Evolutionary conservation across 2,888 invertebrate species (phyloP), one percentile per base, ranked within the genome.

Genomic region (Plagodis dolabraria): DNA sequence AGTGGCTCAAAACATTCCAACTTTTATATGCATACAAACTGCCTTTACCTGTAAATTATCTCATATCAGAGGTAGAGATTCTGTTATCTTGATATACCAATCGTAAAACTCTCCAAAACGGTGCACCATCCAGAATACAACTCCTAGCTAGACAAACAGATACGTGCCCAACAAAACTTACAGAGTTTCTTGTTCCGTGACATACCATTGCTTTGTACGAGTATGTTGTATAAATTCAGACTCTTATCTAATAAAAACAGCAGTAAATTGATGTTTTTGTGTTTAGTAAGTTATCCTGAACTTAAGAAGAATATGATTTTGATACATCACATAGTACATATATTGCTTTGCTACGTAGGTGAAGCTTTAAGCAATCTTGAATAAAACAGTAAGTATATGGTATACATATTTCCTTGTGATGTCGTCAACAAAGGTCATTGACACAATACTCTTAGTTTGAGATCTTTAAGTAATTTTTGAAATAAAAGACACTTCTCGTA

Each of bases 51-150:
- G 68, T 55, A 51, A 51, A 12, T 71, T 74, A 74, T 75, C 75
- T 70, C 38, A 0, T 45, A 67, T 60, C 53, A 60, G 22, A 57
- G 33, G 47, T 33, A 49, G 35, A 47, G n/a, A 22, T 43, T 11
- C 55, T 50, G 43, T 76, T 77, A 79, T 78, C 78, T 74, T 68
- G 76, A 76, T 74, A 60, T 64, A 70, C 69, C 63, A 60, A 65
- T 68, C 67, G 64, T 76, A 75, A 76, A 77, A 70, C 64, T 64
- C 64, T 63, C 44, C 12, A 7, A 44, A 56, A 46, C 35, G 34
- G 47, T 48, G 34, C 40, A 46, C 40, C 45, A 49, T 46, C 45
- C 33, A 47, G 36, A 33, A 38, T 35, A 44, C 43, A 52, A 35
- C 33, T 52, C 52, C 52, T 52, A 45, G 10, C 22, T 45, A 44